A percentile compares a stretch with the other conserved stretches of the same genome.
Conservation (phyloP, 1,140 invertebrate species). For the Ridgeia piscesae region DNA sequence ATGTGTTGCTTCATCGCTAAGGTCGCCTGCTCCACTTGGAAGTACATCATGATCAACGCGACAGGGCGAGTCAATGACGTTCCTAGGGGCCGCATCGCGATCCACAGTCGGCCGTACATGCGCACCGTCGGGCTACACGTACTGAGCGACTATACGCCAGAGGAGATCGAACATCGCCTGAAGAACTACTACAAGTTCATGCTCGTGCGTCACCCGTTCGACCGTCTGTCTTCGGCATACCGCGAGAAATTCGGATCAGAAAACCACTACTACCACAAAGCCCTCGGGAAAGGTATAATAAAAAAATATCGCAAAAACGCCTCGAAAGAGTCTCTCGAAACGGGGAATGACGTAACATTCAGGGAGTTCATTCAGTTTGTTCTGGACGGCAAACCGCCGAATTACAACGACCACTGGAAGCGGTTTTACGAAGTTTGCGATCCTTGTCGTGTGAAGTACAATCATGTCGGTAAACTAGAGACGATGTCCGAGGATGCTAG, state of each 20-base stretch:
- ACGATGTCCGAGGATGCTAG: slow-evolving; percentile 67
- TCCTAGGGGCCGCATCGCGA: not conserved
- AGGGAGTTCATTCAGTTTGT: slow-evolving; percentile 82
- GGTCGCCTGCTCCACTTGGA: slow-evolving; percentile 16
- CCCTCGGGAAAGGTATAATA: slow-evolving; percentile 80
- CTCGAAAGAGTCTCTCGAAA: slow-evolving; percentile 69
- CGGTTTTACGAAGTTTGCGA: slow-evolving; percentile 79
- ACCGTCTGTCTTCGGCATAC: slow-evolving; percentile 85
- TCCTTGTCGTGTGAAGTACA: slow-evolving; percentile 84
- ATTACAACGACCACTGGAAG: slow-evolving; percentile 80
- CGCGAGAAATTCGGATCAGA: slow-evolving; percentile 78
- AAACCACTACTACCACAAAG: slow-evolving; percentile 71
- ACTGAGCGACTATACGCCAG: not conserved
- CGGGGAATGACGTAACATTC: slow-evolving; percentile 84
- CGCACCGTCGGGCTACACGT: not conserved
- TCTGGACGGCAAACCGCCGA: slow-evolving; percentile 63
- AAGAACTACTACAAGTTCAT: slow-evolving; percentile 60
- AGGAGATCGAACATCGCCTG: not conserved
- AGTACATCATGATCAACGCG: not conserved
- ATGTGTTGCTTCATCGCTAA: slow-evolving; percentile 14
- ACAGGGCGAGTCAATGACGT: not conserved
- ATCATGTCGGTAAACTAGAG: slow-evolving; percentile 89
- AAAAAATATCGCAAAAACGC: slow-evolving; percentile 74
- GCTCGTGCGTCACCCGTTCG: slow-evolving; percentile 88
- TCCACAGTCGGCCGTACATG: not conserved